Conservation (phyloP, 2,888 invertebrate species). For the Adineta ricciae region DNA sequence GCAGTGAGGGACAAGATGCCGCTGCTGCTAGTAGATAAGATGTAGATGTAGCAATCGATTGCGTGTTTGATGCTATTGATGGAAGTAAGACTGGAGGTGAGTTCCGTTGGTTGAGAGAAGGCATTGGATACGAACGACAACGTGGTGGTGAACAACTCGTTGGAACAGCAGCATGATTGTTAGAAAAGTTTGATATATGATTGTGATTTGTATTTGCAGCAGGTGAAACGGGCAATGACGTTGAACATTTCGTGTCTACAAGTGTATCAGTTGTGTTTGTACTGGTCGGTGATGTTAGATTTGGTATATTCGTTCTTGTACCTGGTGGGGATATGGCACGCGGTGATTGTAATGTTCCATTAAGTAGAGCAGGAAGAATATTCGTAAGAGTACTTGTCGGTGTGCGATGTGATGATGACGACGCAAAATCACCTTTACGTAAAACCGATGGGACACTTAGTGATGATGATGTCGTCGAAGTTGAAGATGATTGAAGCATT, state of each 20-base stretch:
- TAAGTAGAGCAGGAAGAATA: neutral
- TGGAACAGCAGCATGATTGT: neutral
- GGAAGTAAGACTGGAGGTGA: neutral
- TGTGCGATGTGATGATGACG: neutral
- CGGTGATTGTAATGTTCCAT: conserved; percentile 7
- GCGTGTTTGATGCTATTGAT: neutral
- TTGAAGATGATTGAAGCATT: neutral
- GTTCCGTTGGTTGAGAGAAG: neutral
- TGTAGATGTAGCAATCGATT: neutral
- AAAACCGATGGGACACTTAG: neutral
- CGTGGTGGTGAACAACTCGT: neutral
- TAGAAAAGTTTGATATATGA: neutral
- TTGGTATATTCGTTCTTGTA: neutral
- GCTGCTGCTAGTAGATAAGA: neutral
- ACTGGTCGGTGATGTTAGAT: neutral
- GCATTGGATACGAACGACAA: conserved; percentile 1
- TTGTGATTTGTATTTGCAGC: neutral
- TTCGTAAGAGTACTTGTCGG: neutral
- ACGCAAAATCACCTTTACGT: neutral
- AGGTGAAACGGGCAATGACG: neutral
- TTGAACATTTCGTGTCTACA: neutral
- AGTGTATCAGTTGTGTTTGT: neutral
- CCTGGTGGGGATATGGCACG: neutral
- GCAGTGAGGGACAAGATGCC: neutral
- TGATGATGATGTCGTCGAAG: neutral